A percentile compares a stretch with the other conserved stretches of the same genome.
These are phyloP conservation scores for Labeo calbasu DNA, from an alignment of 2,797 vertebrate genomes.

Conservation along the genomic window DNA sequence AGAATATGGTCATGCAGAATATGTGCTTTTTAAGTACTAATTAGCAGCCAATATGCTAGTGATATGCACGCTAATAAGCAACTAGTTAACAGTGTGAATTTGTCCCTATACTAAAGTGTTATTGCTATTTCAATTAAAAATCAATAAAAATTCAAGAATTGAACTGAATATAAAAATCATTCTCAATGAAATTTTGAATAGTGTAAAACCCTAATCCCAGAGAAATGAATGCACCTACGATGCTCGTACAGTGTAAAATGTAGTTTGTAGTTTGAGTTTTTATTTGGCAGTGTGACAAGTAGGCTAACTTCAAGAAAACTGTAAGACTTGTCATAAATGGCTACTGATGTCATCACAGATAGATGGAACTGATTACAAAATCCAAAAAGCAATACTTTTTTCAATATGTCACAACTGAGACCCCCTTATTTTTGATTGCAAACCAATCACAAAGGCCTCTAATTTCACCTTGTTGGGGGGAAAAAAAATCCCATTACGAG, in stretches of 20 bases:
- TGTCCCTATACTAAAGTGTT: too few species aligned
- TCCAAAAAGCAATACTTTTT: conserved; percentile 34
- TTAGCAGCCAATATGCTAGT: too few species aligned
- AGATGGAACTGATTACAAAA: conserved; percentile 48
- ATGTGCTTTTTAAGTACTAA: too few species aligned
- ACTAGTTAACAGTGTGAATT: too few species aligned
- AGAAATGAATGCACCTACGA: background rate
- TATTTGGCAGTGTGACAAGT: background rate
- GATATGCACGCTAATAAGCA: too few species aligned
- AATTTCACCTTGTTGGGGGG: conserved; percentile 39
- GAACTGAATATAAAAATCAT: background rate
- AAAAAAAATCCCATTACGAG: conserved; percentile 32
- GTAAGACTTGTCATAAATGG: background rate
- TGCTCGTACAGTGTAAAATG: background rate
- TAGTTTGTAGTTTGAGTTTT: background rate
- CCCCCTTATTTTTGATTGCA: conserved; percentile 50
- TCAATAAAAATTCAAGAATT: too few species aligned
- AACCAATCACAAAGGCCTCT: conserved; percentile 46
- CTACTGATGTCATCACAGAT: conserved; percentile 22
- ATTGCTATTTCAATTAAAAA: too few species aligned
- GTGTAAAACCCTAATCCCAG: background rate
- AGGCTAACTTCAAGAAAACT: background rate
- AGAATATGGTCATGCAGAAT: too few species aligned
- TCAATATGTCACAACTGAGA: conserved; percentile 42
- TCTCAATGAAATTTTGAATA: background rate